phyloP scores from a whole-genome alignment of 1,140 invertebrate species.

The Drosophila seguyi region DNA sequence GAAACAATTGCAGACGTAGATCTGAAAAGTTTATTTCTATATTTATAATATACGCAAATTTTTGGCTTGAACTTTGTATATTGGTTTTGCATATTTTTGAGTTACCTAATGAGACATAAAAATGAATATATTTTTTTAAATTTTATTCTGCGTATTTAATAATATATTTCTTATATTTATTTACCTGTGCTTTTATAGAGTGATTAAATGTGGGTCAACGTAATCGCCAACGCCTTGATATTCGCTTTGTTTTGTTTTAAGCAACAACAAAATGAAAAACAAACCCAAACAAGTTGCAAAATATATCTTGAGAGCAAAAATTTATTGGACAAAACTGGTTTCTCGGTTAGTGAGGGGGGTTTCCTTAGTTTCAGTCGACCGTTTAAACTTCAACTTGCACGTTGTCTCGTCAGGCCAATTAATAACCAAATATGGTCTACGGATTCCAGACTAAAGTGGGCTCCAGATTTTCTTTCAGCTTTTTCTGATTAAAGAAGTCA shows the following conservation, averaged over 20 bases:
- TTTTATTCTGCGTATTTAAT: not conserved
- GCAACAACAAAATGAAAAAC: slow-evolving; percentile 7
- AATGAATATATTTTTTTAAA: not conserved
- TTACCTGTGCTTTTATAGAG: slow-evolving; percentile 16
- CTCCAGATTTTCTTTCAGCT: not conserved
- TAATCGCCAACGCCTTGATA: slow-evolving; percentile 15
- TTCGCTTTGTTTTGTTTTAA: slow-evolving; percentile 44
- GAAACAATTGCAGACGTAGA: slow-evolving; percentile 48
- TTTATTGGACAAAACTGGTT: slow-evolving; percentile 59
- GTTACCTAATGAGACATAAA: slow-evolving; percentile 36
- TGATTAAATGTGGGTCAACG: slow-evolving; percentile 62
- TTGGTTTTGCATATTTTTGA: slow-evolving; percentile 11
- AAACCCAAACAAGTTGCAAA: slow-evolving; percentile 50
- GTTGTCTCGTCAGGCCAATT: slow-evolving; percentile 5
- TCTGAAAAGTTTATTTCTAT: slow-evolving; percentile 33
- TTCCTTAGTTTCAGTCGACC: slow-evolving; percentile 29
- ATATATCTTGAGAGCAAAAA: slow-evolving; percentile 33
- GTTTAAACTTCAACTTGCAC: slow-evolving; percentile 26
- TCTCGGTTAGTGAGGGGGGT: slow-evolving; percentile 5
- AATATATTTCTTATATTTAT: slow-evolving; percentile 4
- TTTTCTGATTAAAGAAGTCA: not conserved
- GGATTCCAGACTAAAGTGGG: not conserved
- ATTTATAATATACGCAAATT: slow-evolving; percentile 19
- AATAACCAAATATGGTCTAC: not conserved
- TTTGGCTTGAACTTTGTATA: slow-evolving; percentile 34